Base-by-base conservation (phyloP, 2,888 invertebrate genomes). In the Scotopteryx bipunctaria region DNA sequence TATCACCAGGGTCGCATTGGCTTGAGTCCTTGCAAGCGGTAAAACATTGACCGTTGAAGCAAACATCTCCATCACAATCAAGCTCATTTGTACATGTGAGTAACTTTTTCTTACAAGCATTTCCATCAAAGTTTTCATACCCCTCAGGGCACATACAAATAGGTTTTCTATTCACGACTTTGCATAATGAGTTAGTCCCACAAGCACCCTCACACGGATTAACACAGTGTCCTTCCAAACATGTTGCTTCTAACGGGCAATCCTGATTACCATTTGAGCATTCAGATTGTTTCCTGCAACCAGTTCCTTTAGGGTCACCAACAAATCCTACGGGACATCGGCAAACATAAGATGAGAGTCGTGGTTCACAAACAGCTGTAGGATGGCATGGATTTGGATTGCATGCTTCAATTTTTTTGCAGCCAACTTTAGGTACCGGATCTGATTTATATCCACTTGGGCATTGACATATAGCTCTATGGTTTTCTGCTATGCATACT, bases 401-500 rank as follows among this genome's bases (percentile, higher is more conserved):
- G 71, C 97, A 97, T 29, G 92, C 91, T 64, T 96, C 94, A 8
- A 94, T 87, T 55, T 93, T 91, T 42, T 92, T 91, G 73, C 97
- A 97, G 71, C 94, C 94, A 6, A 96, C 93, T 66, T 97, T 97
- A n/a, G 97, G 93, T 17, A 95, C 83, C 1, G 97, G 97, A 76
- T 96, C 95, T 1, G 95, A 93, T 64, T 91, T 93, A 73, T 93
- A 96, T 5, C 97, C 97, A 19, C 94, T 94, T 23, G 96, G 97
- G 74, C 98, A 98, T 73, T 96, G 95, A 66, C 98, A 98, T 11
- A 92, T 92, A 5, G 94, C 92, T 72, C 93, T 94, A 73, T 97
- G 96, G 68, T 95, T 94, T 80, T 97, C 96, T 3, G 95, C 94
- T 63, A 97, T 93, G 76, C 98, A 98, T 9, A 97, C 95, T 5